phyloP scores from a whole-genome alignment of 2,888 invertebrate genomes.

The Pollenia angustigena region DNA sequence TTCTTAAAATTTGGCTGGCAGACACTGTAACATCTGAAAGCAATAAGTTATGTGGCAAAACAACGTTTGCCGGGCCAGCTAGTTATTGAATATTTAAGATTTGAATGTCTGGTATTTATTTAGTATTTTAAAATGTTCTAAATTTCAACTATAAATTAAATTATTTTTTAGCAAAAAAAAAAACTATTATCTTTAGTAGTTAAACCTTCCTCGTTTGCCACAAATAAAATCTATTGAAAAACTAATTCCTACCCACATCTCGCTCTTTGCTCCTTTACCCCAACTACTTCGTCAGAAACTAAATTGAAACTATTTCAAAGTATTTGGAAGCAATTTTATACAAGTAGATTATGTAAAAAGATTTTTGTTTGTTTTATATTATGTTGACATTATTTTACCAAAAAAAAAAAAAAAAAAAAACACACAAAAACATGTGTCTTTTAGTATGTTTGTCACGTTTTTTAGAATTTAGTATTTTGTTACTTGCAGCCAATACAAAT shows the following conservation, averaged over 20 bases:
- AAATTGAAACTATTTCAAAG: slow-evolving; percentile 57
- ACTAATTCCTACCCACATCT: slow-evolving; percentile 1
- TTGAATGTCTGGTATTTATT: neutral
- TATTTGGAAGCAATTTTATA: slow-evolving; percentile 54
- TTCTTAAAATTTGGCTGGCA: no score
- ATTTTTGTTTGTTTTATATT: slow-evolving; percentile 64
- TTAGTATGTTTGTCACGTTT: slow-evolving; percentile 69
- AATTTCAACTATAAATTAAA: slow-evolving; percentile 38
- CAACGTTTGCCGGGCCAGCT: no score
- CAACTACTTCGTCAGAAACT: slow-evolving; percentile 10
- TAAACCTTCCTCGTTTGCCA: neutral
- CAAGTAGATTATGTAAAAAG: slow-evolving; percentile 68
- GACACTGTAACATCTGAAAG: no score
- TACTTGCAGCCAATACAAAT: slow-evolving; percentile 71
- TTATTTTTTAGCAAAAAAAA: slow-evolving; percentile 19
- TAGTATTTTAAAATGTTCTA: neutral
- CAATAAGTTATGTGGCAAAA: no score
- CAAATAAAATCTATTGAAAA: slow-evolving; percentile 39
- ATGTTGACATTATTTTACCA: slow-evolving; percentile 67
- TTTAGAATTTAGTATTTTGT: slow-evolving; percentile 71
- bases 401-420: neutral
- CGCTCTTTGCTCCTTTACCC: neutral
- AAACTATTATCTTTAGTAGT: neutral
- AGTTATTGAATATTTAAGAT: neutral
- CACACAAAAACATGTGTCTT: slow-evolving; percentile 30